Conservation (phyloP, 1,140 invertebrate species). For the Luehdorfia chinensis region DNA sequence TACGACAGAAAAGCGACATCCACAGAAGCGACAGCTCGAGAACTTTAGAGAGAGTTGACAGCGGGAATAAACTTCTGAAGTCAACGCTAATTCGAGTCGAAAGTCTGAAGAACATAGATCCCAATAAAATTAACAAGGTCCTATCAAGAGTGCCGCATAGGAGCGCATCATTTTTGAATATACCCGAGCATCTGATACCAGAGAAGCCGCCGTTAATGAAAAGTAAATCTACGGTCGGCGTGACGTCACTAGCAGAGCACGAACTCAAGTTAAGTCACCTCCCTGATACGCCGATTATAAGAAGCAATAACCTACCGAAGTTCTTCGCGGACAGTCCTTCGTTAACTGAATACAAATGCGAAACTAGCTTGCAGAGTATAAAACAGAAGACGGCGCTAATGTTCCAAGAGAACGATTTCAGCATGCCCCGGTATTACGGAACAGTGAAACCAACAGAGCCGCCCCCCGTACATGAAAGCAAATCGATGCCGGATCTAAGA, state of each 20-base stretch:
- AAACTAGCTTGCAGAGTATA: constrained; percentile 67
- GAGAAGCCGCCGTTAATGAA: constrained; percentile 61
- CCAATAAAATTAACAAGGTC: constrained; percentile 64
- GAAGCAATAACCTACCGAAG: constrained; percentile 66
- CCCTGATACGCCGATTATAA: constrained; percentile 73
- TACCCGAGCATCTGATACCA: constrained; percentile 60
- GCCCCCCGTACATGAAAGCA: constrained; percentile 60
- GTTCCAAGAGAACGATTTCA: constrained; percentile 64
- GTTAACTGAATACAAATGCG: constrained; percentile 61
- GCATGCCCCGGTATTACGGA: constrained; percentile 74
- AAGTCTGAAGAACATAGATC: constrained; percentile 68
- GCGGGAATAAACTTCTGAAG: constrained; percentile 40
- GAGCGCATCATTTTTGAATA: constrained; percentile 72
- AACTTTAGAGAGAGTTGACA: constrained; percentile 56
- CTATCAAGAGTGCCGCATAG: constrained; percentile 66
- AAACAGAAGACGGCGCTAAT: constrained; percentile 59
- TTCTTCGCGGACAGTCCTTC: constrained; percentile 72
- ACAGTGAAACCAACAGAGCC: constrained; percentile 36
- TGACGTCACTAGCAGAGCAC: constrained; percentile 39
- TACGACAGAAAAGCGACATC: constrained; percentile 36
- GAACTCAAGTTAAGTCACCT: constrained; percentile 62
- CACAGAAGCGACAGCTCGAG: constrained; percentile 54
- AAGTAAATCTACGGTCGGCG: constrained; percentile 62
- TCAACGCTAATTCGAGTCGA: constrained; percentile 61
- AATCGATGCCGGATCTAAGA: constrained; percentile 73